phyloP scores from a whole-genome alignment of 1,140 invertebrate genomes.

The Drosophila micromelanica region DNA sequence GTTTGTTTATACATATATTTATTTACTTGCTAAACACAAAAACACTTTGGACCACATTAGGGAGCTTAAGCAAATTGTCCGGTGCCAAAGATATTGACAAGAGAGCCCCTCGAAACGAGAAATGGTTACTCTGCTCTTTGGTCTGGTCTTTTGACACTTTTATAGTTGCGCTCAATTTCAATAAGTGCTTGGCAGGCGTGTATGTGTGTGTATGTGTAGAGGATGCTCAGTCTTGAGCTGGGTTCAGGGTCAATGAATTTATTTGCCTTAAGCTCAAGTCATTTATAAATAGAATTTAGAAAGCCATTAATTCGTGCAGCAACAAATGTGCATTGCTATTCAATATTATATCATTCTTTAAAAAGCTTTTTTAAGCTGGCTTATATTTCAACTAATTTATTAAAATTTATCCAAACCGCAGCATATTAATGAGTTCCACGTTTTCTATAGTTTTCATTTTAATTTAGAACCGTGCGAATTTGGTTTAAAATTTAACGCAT shows the following conservation, averaged over 20 bases:
- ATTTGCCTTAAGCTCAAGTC: conserved; percentile 56
- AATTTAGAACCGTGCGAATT: not conserved
- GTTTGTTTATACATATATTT: conserved; percentile 45
- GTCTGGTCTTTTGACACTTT: conserved; percentile 71
- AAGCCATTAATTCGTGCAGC: not conserved
- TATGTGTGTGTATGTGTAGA: conserved; percentile 18
- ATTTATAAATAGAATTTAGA: conserved; percentile 45
- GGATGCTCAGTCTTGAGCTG: conserved; percentile 22
- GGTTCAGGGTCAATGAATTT: conserved; percentile 25
- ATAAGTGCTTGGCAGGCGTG: conserved; percentile 56
- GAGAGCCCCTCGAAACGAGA: conserved; percentile 29
- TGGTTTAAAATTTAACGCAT: conserved; percentile 4
- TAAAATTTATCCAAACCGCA: not conserved
- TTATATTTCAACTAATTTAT: not conserved
- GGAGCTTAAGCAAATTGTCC: conserved; percentile 48
- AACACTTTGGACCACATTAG: conserved; percentile 38
- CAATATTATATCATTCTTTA: not conserved
- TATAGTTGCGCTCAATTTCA: conserved; percentile 77
- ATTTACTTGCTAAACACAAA: conserved; percentile 56
- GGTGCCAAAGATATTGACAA: conserved; percentile 38
- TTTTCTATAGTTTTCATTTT: conserved; percentile 1
- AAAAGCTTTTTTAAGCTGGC: not conserved
- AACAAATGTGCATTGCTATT: not conserved
- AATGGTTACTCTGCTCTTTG: conserved; percentile 13
- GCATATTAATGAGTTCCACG: not conserved